These are phyloP conservation scores for Pelobates fuscus DNA, from an alignment of 2,113 vertebrate genomes.

Conservation along the genomic window DNA sequence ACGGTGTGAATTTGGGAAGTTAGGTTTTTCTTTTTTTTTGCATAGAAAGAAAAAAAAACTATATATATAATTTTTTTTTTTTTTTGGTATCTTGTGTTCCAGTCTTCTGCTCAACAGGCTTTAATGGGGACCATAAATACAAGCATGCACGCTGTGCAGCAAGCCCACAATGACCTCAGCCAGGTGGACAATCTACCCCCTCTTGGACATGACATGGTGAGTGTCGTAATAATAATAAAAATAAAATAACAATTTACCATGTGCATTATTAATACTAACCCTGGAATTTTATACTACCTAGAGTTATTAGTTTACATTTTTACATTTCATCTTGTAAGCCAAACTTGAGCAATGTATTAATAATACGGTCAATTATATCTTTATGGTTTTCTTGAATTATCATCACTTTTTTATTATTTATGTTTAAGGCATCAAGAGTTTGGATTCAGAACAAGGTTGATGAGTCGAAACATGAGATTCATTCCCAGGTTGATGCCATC, in stretches of 20 bases:
- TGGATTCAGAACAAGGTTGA: slow-evolving; percentile 99
- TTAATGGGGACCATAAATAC: slow-evolving; percentile 98
- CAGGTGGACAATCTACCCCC: slow-evolving; percentile 90
- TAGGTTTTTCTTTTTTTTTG: no score
- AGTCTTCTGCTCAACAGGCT: slow-evolving; percentile 97
- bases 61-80: background rate
- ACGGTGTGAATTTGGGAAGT: no score
- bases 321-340: no score
- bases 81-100: slow-evolving; percentile 37
- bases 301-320: no score
- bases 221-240: no score
- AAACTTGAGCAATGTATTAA: no score
- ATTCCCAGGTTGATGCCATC: slow-evolving; percentile 98
- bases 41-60: no score
- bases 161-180: slow-evolving; percentile 88
- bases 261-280: no score
- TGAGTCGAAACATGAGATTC: slow-evolving; percentile 98
- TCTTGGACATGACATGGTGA: slow-evolving; percentile 94
- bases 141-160: slow-evolving; percentile 96
- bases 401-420: background rate
- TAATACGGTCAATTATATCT: no score
- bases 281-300: no score
- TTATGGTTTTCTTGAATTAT: background rate
- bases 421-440: slow-evolving; percentile 89
- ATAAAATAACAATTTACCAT: no score